These are phyloP conservation scores for Drosophila santomea DNA, from an alignment of 1,140 invertebrate genomes.

Conservation along the genomic window DNA sequence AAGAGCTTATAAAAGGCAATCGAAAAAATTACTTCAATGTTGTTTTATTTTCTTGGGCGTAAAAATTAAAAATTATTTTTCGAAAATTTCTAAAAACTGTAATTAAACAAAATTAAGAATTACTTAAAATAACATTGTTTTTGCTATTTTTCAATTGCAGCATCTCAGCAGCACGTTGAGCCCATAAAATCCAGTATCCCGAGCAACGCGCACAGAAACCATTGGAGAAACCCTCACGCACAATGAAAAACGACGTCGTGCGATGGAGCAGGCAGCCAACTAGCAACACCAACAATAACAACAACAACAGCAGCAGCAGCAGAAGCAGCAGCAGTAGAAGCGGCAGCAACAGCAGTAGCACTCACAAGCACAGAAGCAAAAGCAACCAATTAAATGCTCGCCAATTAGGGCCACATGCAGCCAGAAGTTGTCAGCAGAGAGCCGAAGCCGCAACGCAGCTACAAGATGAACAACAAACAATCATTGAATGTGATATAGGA, in stretches of 20 bases:
- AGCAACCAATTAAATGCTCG: constrained; percentile 30
- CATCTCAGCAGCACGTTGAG: constrained; percentile 17
- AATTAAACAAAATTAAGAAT: too few relatives aligned
- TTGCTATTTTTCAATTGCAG: constrained; percentile 1
- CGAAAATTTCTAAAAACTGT: neutral
- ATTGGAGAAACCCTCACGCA: constrained; percentile 74
- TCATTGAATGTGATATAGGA: constrained; percentile 80
- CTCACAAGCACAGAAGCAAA: constrained; percentile 49
- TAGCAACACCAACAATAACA: constrained; percentile 44
- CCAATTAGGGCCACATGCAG: constrained; percentile 55
- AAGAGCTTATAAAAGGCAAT: constrained; percentile 45
- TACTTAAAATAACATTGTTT: neutral
- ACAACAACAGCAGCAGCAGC: constrained; percentile 13
- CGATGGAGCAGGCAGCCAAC: constrained; percentile 77
- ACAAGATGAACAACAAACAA: constrained; percentile 60
- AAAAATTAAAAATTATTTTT: neutral
- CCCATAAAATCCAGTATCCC: constrained; percentile 8
- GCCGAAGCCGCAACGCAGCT: too few relatives aligned
- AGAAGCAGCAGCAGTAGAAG: constrained; percentile 26
- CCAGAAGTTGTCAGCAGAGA: constrained; percentile 53
- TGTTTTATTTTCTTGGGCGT: constrained; percentile 5
- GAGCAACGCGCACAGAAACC: constrained; percentile 32
- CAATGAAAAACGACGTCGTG: constrained; percentile 84
- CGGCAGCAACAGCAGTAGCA: constrained; percentile 21
- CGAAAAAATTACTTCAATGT: constrained; percentile 1